These are phyloP conservation scores for Microctonus aethiopoides DNA, from an alignment of 2,888 invertebrate genomes.

Conservation along the genomic window DNA sequence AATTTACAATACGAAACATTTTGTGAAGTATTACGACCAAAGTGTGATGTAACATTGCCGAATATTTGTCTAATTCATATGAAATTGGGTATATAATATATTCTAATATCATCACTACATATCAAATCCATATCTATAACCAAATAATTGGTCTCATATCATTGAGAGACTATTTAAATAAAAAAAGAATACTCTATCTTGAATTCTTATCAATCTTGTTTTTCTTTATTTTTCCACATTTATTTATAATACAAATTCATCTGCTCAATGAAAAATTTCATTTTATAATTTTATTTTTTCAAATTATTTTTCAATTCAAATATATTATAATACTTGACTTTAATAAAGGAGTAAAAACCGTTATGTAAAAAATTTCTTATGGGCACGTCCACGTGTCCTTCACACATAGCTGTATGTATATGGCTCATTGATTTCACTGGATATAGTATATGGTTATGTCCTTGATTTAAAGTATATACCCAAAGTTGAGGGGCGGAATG, in stretches of 20 bases:
- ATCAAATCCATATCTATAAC: not conserved
- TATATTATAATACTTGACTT: not conserved
- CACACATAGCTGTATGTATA: not conserved
- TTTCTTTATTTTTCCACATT: no score
- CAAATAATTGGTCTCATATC: no score
- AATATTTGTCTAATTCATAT: not conserved
- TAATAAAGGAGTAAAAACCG: not conserved
- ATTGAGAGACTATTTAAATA: no score
- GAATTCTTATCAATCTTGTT: no score
- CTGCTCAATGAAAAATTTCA: no score
- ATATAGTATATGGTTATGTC: slow-evolving; percentile 9
- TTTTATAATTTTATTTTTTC: no score
- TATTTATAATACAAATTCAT: no score
- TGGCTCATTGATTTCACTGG: slow-evolving; percentile 25
- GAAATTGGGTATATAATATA: not conserved
- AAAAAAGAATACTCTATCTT: no score
- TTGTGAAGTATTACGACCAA: not conserved
- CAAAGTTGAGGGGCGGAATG: slow-evolving; percentile 25
- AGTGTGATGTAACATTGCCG: not conserved
- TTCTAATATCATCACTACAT: not conserved
- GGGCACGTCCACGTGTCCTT: slow-evolving; percentile 9
- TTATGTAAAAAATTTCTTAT: not conserved
- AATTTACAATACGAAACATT: not conserved
- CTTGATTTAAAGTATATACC: slow-evolving; percentile 27
- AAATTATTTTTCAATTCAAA: no score